These are phyloP conservation scores for Pontoporia blainvillei DNA, from an alignment of 2,113 vertebrate species.

Conservation along the genomic window DNA sequence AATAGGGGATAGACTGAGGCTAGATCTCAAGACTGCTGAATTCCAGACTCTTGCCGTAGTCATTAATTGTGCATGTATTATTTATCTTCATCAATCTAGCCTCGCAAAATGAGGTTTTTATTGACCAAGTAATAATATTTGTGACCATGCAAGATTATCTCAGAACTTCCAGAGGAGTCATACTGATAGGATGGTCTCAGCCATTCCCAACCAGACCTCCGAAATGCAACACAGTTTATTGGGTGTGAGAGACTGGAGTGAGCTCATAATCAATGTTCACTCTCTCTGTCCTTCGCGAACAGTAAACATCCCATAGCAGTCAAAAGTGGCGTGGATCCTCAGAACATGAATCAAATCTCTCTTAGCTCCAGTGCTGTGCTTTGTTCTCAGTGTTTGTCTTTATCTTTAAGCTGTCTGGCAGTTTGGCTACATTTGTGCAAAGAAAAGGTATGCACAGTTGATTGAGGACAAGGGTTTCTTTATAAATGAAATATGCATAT, in stretches of 20 bases:
- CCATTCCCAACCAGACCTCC: not conserved
- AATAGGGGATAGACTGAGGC: not conserved
- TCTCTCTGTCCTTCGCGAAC: constrained; percentile 2
- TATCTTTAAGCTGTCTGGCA: constrained; percentile 38
- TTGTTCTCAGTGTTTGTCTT: constrained; percentile 42
- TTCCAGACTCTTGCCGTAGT: not conserved
- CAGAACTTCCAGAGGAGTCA: constrained; percentile 34
- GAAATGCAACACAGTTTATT: constrained; percentile 46
- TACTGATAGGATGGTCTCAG: not conserved
- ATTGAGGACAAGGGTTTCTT: constrained; percentile 28
- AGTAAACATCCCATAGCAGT: constrained; percentile 49
- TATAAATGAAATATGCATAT: constrained; percentile 59
- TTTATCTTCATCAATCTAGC: constrained; percentile 7
- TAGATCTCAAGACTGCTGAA: not conserved
- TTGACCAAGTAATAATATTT: constrained; percentile 40
- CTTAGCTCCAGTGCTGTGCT: not conserved
- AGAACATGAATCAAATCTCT: constrained; percentile 37
- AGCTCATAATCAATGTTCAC: constrained; percentile 37
- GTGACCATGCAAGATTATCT: not conserved
- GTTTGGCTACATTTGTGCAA: constrained; percentile 6
- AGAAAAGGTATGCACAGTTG: constrained; percentile 54
- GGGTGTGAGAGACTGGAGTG: constrained; percentile 45
- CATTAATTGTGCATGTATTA: constrained; percentile 17
- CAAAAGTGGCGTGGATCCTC: not conserved
- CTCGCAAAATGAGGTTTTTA: constrained; percentile 44